Base-by-base conservation (phyloP, 2,113 vertebrate species). In the Phaetusa simplex region DNA sequence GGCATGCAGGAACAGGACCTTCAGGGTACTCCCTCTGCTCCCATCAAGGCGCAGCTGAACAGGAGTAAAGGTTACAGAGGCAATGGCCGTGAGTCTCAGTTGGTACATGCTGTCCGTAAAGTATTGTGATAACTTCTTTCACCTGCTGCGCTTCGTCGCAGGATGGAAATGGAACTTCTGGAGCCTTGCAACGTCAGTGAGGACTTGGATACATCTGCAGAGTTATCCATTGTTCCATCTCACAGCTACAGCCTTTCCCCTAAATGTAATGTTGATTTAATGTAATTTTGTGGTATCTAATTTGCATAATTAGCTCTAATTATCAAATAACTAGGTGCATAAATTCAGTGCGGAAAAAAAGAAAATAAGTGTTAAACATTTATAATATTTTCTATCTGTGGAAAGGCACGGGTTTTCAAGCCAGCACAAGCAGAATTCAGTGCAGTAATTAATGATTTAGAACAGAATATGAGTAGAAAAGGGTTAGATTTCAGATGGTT, bases 271-370 rank as follows among this genome's bases (percentile, higher is more conserved):
- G 45, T 83, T 69, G 81, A 66, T 59, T 90, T 77, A 88, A 83
- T 65, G 36, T 30, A 34, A 58, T 65, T 93, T 81, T 69, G 10
- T 70, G 49, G 70, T 11, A 61, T 49, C 15, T 73, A 52, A 66
- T 95, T 84, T 84, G 38, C 19, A 71, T 84, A 73, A 88, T 88
- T 83, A 74, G 4, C 6, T 62, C 14, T 86, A 86, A 93, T 83
- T 81, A 86, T 86, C 53, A 77, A 92, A 86, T 90, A 77, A 88
- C 14, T 61, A 61, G 40, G 67, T 83, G 20, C 30, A 81, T 20
- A 66, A 70, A 88, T 83, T 92, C 62, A 62, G 6, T 18, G 24
- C 8, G 50, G 22, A 2, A 26, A 49, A n/a, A 71, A 55, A n/a
- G 27, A 80, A 49, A 69, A 59, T 3, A 80, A 83, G 53, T 16